Conservation (phyloP, 1,140 invertebrate genomes). For the Drosophila lacertosa region DNA sequence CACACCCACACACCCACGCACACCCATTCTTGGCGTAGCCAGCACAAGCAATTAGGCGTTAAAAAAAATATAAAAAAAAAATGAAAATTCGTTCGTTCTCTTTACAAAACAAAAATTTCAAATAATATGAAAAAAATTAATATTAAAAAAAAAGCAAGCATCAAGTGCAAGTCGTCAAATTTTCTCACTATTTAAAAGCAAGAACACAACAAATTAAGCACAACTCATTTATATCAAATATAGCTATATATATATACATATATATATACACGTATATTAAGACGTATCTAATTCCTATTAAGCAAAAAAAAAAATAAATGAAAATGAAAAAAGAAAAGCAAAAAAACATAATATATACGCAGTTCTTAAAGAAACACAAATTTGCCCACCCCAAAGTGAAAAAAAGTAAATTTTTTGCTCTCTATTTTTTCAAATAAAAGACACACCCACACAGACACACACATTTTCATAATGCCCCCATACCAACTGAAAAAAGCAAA, state of each 20-base stretch:
- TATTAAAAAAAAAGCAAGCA: constrained; percentile 23
- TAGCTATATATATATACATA: constrained; percentile 30
- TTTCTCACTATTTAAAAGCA: constrained; percentile 36
- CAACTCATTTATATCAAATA: constrained; percentile 53
- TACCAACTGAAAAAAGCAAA: background rate
- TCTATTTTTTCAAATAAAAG: constrained; percentile 51
- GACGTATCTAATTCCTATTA: constrained; percentile 55
- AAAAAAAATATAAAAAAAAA: constrained; percentile 4
- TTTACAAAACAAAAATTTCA: constrained; percentile 13
- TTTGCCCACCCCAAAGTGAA: constrained; percentile 22
- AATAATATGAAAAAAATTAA: constrained; percentile 9
- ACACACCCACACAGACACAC: constrained; percentile 9
- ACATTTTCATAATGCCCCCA: constrained; percentile 5
- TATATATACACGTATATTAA: constrained; percentile 35
- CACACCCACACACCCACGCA: constrained; percentile 10
- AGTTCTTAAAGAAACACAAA: constrained; percentile 29
- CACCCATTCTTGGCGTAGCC: constrained; percentile 62
- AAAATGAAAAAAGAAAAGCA: background rate
- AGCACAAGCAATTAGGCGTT: constrained; percentile 71
- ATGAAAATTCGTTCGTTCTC: constrained; percentile 42
- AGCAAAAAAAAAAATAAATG: constrained; percentile 25
- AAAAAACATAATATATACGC: constrained; percentile 12
- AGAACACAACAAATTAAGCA: constrained; percentile 37
- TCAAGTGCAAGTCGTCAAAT: constrained; percentile 49
- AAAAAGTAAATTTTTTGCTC: constrained; percentile 17